Evolutionary conservation across 2,113 vertebrate genomes (phyloP), one percentile per base, ranked within the genome.

Genomic region (Coreoperca whiteheadi): DNA sequence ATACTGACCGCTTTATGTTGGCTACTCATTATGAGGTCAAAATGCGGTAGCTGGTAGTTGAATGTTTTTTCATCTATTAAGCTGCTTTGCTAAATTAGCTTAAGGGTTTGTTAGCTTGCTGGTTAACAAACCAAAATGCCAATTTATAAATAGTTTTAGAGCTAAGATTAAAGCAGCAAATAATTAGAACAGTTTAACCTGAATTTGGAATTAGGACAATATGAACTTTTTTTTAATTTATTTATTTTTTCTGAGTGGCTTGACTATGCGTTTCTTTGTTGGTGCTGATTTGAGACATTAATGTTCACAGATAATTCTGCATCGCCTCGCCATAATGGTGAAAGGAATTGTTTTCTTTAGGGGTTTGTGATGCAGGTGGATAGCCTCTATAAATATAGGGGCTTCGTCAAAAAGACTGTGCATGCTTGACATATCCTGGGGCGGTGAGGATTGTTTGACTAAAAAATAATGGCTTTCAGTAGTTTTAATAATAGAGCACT

Each of bases 401-500:
- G 67, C 32, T 7, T 46, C 68, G 30, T 72, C 56, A 68, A 46
- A 65, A 74, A 54, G 21, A 39, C 20, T 32, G 20, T 66, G 78
- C 79, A 78, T 74, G 82, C 67, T 72, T 76, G 28, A 56, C 43
- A 28, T 81, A 64, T 76, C 20, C 21, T 56, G 10, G 20, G 25
- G 15, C n/a, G 56, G 75, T 48, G 74, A 28, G 41, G 34, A 70
- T 34, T 79, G 69, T 79, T 77, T 74, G 28, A 82, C 16, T 54
- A 11, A 56, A 20, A 51, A 48, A 64, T 70, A 69, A 78, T 79
- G 11, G 79, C 23, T 79, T 61, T 81, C 1, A 57, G 6, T 83
- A 41, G n/a, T 72, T 87, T 90, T 81, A 82, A 61, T 88, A 66
- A 83, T 25, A 72, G 70, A 84, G 46, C 59, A 59, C 23, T 11